Base-by-base conservation (phyloP, 1,140 invertebrate genomes). In the Pogonomyrmex californicus region DNA sequence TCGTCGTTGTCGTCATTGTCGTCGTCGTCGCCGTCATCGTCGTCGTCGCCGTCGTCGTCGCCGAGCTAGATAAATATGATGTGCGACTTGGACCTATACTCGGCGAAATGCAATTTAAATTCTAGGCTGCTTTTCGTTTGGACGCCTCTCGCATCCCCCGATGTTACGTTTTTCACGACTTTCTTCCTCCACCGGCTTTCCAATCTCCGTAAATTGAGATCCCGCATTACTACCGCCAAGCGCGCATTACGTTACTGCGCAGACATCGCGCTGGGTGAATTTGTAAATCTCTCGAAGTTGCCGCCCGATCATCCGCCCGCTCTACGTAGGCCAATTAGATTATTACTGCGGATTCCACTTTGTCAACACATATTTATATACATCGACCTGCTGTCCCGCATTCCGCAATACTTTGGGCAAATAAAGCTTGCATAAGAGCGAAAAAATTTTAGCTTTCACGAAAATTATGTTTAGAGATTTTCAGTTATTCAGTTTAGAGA, bases 121-220 rank as follows among this genome's bases (percentile, higher is more conserved):
- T 75, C 66, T 76, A 60, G 14, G 23, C 83, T 78, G 23, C 87
- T 86, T 71, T 75, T 79, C 88, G 60, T 65, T 51, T 47, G 58
- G 70, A 44, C 56, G 86, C 47, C 71, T 86, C 85, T 90, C 83
- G 36, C 33, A 7, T 75, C 71, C 44, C 62, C 47, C 36, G 36
- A 33, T 56, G 38, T 2, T n/a, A 4, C 36, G 12, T 33, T 56
- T 12, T 44, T 33, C 63, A 12, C 10, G 44, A 23, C n/a, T 56
- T 66, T 54, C 23, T 58, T 81, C 62, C 10, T 63, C 47, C 30
- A 7, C 38, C 30, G 60, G 44, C 58, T 88, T 87, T 91, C 82
- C 86, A 89, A 92, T 91, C 85, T 88, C 44, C 66, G 75, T 90
- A 89, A 90, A 90, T 90, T 89, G 87, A 44, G 87, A 86, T 66